Percentiles rank a stretch among this genome's conserved stretches.
Evolutionary conservation across 2,113 vertebrate genomes (phyloP).

Genomic region (Malurus cyaneus): DNA sequence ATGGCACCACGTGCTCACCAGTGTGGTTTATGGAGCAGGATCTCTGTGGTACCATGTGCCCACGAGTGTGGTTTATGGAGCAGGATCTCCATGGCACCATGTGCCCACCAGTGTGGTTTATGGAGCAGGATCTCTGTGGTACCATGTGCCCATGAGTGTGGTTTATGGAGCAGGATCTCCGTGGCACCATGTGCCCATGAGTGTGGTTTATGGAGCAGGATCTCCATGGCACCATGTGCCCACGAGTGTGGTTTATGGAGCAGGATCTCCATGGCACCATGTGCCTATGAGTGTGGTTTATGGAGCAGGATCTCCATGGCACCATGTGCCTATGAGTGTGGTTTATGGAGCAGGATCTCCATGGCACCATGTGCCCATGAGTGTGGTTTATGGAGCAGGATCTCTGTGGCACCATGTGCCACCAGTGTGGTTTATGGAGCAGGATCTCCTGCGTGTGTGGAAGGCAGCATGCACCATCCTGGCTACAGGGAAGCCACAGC

Average conservation of each 20-base stretch:
- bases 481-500: not conserved
- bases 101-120: not conserved
- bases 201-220: too few relatives aligned
- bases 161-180: not conserved
- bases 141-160: not conserved
- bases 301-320: not conserved
- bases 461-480: not conserved
- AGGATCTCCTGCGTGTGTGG: not conserved
- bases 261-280: too few relatives aligned
- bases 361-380: too few relatives aligned
- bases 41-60: not conserved
- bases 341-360: too few relatives aligned
- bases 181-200: too few relatives aligned
- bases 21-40: too few relatives aligned
- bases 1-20: too few relatives aligned
- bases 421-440: not conserved
- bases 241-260: too few relatives aligned
- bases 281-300: not conserved
- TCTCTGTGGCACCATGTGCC: not conserved
- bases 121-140: not conserved
- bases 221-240: too few relatives aligned
- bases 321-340: too few relatives aligned
- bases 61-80: not conserved
- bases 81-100: not conserved
- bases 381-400: too few relatives aligned